Conservation (phyloP, 1,140 invertebrate genomes). For the Lithobius niger region DNA sequence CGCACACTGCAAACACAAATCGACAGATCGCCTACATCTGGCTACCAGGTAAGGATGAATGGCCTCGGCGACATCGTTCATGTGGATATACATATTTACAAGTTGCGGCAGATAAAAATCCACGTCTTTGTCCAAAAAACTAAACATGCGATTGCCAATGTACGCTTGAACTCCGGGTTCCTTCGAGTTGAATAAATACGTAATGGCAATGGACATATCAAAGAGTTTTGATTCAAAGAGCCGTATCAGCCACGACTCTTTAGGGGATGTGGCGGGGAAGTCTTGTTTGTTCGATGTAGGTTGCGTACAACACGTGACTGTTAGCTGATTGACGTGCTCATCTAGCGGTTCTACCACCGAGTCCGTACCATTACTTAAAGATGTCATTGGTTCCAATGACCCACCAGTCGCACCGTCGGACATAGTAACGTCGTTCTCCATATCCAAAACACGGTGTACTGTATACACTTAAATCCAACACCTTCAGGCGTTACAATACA, state of each 20-base stretch:
- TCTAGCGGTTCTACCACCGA: too few relatives aligned
- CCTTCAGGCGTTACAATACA: too few relatives aligned
- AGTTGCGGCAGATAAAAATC: conserved; percentile 97
- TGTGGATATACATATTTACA: conserved; percentile 96
- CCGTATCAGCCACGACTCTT: conserved; percentile 54
- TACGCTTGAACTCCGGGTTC: conserved; percentile 93
- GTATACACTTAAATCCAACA: too few relatives aligned
- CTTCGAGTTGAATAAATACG: conserved; percentile 96
- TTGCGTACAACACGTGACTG: too few relatives aligned
- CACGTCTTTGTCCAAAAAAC: conserved; percentile 77
- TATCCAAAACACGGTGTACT: too few relatives aligned
- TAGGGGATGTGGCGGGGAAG: conserved; percentile 18
- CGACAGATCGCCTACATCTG: conserved; percentile 82
- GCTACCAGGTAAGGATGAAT: conserved; percentile 89
- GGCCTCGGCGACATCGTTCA: conserved; percentile 87
- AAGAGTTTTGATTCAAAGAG: conserved; percentile 94
- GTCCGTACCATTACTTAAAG: too few relatives aligned
- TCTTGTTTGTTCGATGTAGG: conserved; percentile 13
- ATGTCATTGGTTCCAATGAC: too few relatives aligned
- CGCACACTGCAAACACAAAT: conserved; percentile 88
- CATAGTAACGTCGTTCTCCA: too few relatives aligned
- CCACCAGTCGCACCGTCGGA: too few relatives aligned
- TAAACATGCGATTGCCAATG: conserved; percentile 89
- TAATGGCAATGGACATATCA: conserved; percentile 94
- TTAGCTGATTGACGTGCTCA: too few relatives aligned